phyloP scores from a whole-genome alignment of 1,140 invertebrate species.

The Nymphalis io region DNA sequence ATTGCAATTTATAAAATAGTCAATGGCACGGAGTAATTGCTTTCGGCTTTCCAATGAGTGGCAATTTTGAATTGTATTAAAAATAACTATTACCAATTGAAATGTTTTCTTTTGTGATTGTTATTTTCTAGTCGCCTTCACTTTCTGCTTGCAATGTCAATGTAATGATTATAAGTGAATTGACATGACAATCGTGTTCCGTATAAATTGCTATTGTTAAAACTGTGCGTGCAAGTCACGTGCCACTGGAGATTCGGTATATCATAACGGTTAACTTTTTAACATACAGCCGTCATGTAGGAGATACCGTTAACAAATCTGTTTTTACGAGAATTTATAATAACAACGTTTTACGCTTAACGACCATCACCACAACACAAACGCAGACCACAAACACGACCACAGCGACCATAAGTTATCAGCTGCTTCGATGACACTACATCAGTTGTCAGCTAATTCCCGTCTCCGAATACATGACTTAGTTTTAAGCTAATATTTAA shows the following conservation, averaged over 20 bases:
- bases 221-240: constrained; percentile 32
- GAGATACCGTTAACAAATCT: constrained; percentile 1
- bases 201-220: constrained; percentile 11
- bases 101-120: constrained; percentile 29
- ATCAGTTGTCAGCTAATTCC: too few relatives aligned
- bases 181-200: constrained; percentile 40
- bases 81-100: constrained; percentile 6
- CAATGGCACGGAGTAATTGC: too few relatives aligned
- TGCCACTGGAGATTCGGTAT: constrained; percentile 37
- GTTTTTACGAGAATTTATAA: background rate
- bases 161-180: constrained; percentile 41
- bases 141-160: constrained; percentile 39
- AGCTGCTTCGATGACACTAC: too few relatives aligned
- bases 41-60: constrained; percentile 19
- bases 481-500: too few relatives aligned
- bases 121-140: constrained; percentile 37
- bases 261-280: constrained; percentile 27
- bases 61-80: constrained; percentile 21
- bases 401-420: too few relatives aligned
- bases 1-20: too few relatives aligned
- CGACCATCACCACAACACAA: too few relatives aligned
- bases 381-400: too few relatives aligned
- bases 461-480: too few relatives aligned
- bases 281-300: constrained; percentile 1
- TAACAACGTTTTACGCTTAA: too few relatives aligned